A percentile compares a stretch with the other conserved stretches of the same genome.
These are phyloP conservation scores for Ariolimax columbianus DNA, from an alignment of 2,888 invertebrate genomes.

Conservation along the genomic window DNA sequence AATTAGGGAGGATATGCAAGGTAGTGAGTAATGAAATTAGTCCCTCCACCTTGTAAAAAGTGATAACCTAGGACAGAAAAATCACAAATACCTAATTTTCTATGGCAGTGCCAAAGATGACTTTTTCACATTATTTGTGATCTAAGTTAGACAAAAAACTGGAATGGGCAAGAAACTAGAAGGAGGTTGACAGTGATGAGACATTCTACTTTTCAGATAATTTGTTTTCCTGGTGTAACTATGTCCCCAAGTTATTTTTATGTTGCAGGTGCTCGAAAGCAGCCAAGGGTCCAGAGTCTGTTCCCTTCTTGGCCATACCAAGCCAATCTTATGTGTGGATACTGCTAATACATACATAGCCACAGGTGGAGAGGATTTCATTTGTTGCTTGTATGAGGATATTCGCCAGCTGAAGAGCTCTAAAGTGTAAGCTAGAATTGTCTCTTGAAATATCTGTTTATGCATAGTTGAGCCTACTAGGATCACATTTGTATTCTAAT, in stretches of 20 bases:
- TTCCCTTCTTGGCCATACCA: conserved; percentile 61
- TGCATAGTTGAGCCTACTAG: no score
- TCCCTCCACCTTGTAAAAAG: no score
- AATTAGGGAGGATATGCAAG: no score
- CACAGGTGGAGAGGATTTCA: conserved; percentile 67
- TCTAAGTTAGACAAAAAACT: no score
- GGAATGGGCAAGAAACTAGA: neutral
- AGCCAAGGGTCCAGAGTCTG: conserved; percentile 49
- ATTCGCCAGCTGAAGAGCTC: conserved; percentile 44
- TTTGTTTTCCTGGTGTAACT: neutral
- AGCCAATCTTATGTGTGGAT: conserved; percentile 65
- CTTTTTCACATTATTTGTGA: no score
- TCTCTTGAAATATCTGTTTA: no score
- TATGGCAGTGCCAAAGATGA: no score
- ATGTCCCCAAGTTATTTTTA: neutral
- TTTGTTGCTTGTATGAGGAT: conserved; percentile 61
- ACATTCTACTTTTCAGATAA: neutral
- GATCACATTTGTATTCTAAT: no score
- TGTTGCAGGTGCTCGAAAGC: conserved; percentile 51
- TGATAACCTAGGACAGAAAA: no score
- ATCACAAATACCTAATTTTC: no score
- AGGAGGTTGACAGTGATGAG: neutral
- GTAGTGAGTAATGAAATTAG: no score
- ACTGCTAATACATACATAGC: conserved; percentile 61
- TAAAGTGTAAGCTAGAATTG: conserved; percentile 39